Percentiles rank a stretch among this genome's conserved stretches.
Conservation (phyloP, 2,888 invertebrate genomes). For the Abrostola tripartita region DNA sequence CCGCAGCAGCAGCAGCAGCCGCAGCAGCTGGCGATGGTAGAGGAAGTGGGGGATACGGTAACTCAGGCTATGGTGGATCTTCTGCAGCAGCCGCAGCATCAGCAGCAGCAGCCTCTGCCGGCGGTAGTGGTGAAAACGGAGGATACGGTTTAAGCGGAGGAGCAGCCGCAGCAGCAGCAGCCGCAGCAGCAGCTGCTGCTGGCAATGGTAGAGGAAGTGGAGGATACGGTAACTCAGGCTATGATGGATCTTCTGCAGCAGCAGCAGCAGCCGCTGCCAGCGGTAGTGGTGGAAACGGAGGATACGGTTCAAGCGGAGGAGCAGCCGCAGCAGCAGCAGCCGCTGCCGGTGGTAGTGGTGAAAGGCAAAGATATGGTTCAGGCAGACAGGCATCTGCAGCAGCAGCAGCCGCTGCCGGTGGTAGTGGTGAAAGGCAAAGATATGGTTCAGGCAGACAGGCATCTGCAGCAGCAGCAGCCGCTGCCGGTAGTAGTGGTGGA, state of each 20-base stretch:
- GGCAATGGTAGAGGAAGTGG: too few species aligned
- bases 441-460: not conserved
- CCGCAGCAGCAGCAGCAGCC: conserved; percentile 6
- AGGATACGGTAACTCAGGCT: too few species aligned
- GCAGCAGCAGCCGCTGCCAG: conserved; percentile 11
- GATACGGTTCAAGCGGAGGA: conserved; percentile 1
- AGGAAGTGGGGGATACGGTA: conserved; percentile 2
- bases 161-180: conserved; percentile 21
- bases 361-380: not conserved
- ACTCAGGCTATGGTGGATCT: too few species aligned
- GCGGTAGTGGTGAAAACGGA: not conserved
- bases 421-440: not conserved
- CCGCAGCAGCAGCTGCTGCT: too few species aligned
- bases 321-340: conserved; percentile 7
- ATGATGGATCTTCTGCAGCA: too few species aligned
- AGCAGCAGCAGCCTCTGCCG: too few species aligned
- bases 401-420: conserved; percentile 1
- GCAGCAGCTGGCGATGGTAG: conserved; percentile 13
- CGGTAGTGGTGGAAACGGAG: not conserved
- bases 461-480: conserved; percentile 18
- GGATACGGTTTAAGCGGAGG: conserved; percentile 14
- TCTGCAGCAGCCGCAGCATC: not conserved
- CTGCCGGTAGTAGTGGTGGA: conserved; percentile 15
- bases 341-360: not conserved
- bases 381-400: conserved; percentile 2